phyloP scores from a whole-genome alignment of 2,113 vertebrate genomes.

The Callionymus lyra region DNA sequence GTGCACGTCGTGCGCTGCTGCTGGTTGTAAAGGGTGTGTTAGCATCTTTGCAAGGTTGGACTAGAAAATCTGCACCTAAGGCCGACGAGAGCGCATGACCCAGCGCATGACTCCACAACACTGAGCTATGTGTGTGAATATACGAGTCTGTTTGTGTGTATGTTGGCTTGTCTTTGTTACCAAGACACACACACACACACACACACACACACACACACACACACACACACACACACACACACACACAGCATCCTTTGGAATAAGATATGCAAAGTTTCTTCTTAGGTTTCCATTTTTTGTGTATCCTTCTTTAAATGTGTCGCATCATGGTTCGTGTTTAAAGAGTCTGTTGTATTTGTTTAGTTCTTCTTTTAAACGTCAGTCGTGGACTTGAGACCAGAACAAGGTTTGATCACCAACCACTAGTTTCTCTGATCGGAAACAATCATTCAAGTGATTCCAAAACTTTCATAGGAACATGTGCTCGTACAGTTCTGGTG shows the following conservation, averaged over 20 bases:
- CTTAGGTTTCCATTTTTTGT: neutral
- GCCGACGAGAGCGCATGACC: constrained; percentile 43
- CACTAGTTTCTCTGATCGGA: constrained; percentile 7
- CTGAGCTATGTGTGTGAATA: constrained; percentile 15
- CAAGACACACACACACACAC: constrained; percentile 3
- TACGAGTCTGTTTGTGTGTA: neutral
- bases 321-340: neutral
- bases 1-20: too few relatives aligned
- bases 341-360: too few relatives aligned
- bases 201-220: constrained; percentile 4
- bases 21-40: constrained; percentile 1
- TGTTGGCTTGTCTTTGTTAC: constrained; percentile 5
- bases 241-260: too few relatives aligned
- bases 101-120: constrained; percentile 41
- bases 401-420: constrained; percentile 15
- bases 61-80: constrained; percentile 42
- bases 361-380: too few relatives aligned
- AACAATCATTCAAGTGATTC: too few relatives aligned
- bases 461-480: too few relatives aligned
- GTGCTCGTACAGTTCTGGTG: too few relatives aligned
- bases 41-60: constrained; percentile 26
- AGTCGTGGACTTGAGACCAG: constrained; percentile 24
- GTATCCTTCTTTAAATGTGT: too few relatives aligned
- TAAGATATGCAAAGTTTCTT: neutral
- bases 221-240: constrained; percentile 2